Base-by-base conservation (phyloP, 2,113 vertebrate species). In the Notothenia rossii region DNA sequence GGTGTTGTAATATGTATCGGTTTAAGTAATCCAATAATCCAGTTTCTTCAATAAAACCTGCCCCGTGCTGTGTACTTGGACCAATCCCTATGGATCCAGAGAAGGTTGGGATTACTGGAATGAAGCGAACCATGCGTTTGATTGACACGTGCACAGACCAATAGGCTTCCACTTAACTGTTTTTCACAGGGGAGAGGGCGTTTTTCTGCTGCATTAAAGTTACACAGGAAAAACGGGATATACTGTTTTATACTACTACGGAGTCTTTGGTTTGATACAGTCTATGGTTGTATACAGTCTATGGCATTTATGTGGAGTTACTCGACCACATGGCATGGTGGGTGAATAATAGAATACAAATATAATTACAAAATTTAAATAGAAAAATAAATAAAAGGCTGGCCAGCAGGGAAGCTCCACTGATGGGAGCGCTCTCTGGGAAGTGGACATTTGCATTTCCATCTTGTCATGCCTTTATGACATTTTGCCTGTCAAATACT, bases 91-190 rank as follows among this genome's bases (percentile, higher is more conserved):
- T 36, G 66, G 3, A 9, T 81, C 77, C 40, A 17, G 43, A 7
- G 43, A 3, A 54, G 80, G 69, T 7, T 70, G 73, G 85, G 86
- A 90, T 94, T 91, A 80, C 89, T 85, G 93, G 91, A 91, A 93
- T 2, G 51, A 3, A 65, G 59, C 15, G 20, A 11, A 17, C 8
- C 33, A 18, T 12, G n/a, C 36, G 50, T 66, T 62, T 80, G 88
- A 93, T 64, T 73, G 92, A 75, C 85, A n/a, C 2, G 0, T 2
- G 6, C 0, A 0, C 9, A 1, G 45, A 48, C 91, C 92, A 93
- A 93, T 91, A 7, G n/a, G 60, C 29, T 72, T 77, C n/a, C 45
- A 60, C 1, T 7, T 12, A 33, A 9, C 0, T 4, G 9, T 20
- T 8, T 49, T 0, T 4, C 36, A 43, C 25, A 1, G 14, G 29